phyloP scores from a whole-genome alignment of 2,797 vertebrate species.

The Tapirus indicus region DNA sequence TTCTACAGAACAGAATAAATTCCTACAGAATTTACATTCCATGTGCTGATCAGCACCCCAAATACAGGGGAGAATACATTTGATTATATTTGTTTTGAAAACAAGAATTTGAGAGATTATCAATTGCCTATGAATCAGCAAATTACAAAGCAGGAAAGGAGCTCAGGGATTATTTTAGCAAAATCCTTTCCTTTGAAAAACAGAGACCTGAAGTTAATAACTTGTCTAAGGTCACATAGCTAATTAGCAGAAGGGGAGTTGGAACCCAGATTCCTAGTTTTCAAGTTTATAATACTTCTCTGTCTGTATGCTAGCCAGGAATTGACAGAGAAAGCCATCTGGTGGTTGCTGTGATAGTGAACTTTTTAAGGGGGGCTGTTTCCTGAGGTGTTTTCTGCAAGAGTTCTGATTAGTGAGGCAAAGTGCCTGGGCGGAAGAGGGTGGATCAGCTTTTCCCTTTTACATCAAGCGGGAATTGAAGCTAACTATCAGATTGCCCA shows the following conservation, averaged over 20 bases:
- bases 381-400: background rate
- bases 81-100: conserved; percentile 21
- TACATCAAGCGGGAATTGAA: background rate
- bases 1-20: background rate
- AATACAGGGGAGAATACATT: background rate
- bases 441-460: background rate
- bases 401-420: background rate
- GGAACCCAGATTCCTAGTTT: background rate
- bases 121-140: background rate
- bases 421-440: background rate
- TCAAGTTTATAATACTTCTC: background rate
- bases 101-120: conserved; percentile 24
- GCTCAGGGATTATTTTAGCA: conserved; percentile 21
- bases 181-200: conserved; percentile 51
- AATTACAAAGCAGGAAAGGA: conserved; percentile 35
- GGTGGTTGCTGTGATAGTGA: background rate
- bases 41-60: background rate
- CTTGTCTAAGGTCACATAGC: background rate
- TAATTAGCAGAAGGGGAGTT: conserved; percentile 28
- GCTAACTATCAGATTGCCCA: background rate
- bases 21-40: background rate
- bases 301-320: background rate
- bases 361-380: background rate
- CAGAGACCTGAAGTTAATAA: conserved; percentile 16
- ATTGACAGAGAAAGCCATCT: background rate